A percentile compares a stretch with the other conserved stretches of the same genome.
These are phyloP conservation scores for Pipistrellus pygmaeus DNA, from an alignment of 2,797 vertebrate genomes.

Conservation along the genomic window DNA sequence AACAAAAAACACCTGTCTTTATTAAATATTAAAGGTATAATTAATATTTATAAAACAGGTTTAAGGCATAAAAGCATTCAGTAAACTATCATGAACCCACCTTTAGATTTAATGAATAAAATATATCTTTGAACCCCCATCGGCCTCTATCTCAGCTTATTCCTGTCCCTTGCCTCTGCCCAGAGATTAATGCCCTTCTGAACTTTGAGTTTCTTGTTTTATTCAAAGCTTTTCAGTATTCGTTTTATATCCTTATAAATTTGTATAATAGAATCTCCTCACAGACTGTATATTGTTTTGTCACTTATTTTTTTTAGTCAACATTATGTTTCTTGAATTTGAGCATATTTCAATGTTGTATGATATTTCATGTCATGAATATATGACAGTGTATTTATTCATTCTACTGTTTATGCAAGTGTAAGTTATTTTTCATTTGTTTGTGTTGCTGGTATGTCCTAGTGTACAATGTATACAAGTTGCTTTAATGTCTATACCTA, in stretches of 20 bases:
- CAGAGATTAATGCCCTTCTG: background rate
- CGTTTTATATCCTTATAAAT: background rate
- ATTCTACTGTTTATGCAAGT: background rate
- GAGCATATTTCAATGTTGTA: background rate
- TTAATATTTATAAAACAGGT: constrained; percentile 2
- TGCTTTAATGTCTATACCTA: background rate
- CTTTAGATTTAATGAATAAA: background rate
- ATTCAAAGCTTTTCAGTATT: background rate
- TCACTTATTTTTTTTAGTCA: background rate
- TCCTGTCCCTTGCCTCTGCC: background rate
- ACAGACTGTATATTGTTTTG: background rate
- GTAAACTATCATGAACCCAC: background rate
- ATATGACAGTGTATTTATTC: background rate
- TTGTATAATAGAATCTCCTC: background rate
- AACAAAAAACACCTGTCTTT: background rate
- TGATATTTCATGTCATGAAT: background rate
- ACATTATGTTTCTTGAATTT: background rate
- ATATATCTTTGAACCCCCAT: background rate
- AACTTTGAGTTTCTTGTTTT: background rate
- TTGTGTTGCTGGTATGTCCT: background rate
- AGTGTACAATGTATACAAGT: background rate
- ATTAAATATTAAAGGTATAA: constrained; percentile 26
- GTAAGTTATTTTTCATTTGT: background rate
- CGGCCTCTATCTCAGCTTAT: background rate
- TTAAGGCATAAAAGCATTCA: background rate